Base-by-base conservation (phyloP, 2,888 invertebrate genomes). In the Spicauda simplicius region DNA sequence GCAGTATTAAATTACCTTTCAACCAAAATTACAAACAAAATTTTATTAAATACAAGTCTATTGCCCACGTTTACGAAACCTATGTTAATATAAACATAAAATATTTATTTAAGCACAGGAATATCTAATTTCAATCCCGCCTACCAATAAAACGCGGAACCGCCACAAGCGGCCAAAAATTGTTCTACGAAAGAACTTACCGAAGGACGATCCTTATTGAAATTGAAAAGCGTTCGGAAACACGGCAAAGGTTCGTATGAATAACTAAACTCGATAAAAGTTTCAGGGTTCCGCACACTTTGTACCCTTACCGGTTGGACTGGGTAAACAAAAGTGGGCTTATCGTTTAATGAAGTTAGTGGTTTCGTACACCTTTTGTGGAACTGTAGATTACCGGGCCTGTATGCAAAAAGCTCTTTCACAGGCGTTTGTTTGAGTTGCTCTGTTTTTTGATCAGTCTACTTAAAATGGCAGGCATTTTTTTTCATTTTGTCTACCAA, bases 211-310 rank as follows among this genome's bases (percentile, higher is more conserved):
- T 79, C 82, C 82, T 85, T 86, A 86, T 86, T 88, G 85, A 87
- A 89, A 89, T 88, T 84, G 88, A 88, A 86, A 88, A 85, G 79
- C 80, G 78, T 80, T 77, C 71, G 73, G 76, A 72, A 74, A 71
- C 72, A 70, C 73, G 72, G 73, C 73, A 73, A 75, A 76, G 79
- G 81, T 79, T 72, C 74, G 81, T 85, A 89, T 89, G 88, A 90
- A 91, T 90, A 74, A 72, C 74, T 74, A 86, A 86, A 87, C 81
- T 81, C 80, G 79, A 83, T 84, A 81, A 83, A 85, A 85, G 87
- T 88, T 88, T 54, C 59, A 60, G 58, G 48, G 54, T 33, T 54
- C 59, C 66, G 62, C 19, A 48, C 41, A 56, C 41, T 52, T 30
- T 14, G 57, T 62, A 56, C 37, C 67, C 52, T 53, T 59, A 19